phyloP scores from a whole-genome alignment of 2,888 invertebrate species.

The Coecobrya sp. region DNA sequence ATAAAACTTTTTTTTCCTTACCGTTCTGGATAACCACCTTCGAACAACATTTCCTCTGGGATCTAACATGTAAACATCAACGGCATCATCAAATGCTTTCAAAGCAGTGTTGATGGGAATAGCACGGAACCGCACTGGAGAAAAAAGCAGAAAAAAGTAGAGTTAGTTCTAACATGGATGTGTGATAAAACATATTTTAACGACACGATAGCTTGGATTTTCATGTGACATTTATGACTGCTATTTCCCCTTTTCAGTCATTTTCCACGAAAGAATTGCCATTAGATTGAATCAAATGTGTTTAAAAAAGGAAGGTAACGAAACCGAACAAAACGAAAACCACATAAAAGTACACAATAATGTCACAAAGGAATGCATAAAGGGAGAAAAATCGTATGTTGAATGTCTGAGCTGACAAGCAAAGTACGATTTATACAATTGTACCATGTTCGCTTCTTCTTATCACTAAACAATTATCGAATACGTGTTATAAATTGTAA shows the following conservation, averaged over 20 bases:
- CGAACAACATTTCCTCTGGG: slow-evolving; percentile 95
- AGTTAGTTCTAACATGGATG: no score
- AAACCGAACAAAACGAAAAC: slow-evolving; percentile 1
- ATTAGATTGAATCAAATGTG: slow-evolving; percentile 71
- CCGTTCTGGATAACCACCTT: slow-evolving; percentile 96
- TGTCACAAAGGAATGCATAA: background rate
- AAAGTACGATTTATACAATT: background rate
- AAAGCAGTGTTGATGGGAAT: slow-evolving; percentile 97
- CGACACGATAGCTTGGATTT: slow-evolving; percentile 37
- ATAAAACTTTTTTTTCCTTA: slow-evolving; percentile 54
- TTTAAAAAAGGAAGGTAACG: background rate
- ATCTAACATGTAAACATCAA: slow-evolving; percentile 97
- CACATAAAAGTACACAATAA: slow-evolving; percentile 31
- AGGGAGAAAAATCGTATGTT: background rate
- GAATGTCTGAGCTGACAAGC: background rate
- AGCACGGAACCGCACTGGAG: slow-evolving; percentile 94
- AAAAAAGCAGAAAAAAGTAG: slow-evolving; percentile 20
- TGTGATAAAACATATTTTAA: slow-evolving; percentile 73
- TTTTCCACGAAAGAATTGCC: slow-evolving; percentile 50
- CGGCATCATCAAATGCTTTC: slow-evolving; percentile 95
- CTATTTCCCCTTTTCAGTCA: slow-evolving; percentile 64
- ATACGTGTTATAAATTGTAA: slow-evolving; percentile 44
- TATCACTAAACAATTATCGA: slow-evolving; percentile 30
- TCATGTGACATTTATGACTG: slow-evolving; percentile 76
- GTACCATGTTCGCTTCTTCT: slow-evolving; percentile 10